These are phyloP conservation scores for Aleiodes alternator DNA, from an alignment of 2,888 invertebrate species.

Conservation along the genomic window DNA sequence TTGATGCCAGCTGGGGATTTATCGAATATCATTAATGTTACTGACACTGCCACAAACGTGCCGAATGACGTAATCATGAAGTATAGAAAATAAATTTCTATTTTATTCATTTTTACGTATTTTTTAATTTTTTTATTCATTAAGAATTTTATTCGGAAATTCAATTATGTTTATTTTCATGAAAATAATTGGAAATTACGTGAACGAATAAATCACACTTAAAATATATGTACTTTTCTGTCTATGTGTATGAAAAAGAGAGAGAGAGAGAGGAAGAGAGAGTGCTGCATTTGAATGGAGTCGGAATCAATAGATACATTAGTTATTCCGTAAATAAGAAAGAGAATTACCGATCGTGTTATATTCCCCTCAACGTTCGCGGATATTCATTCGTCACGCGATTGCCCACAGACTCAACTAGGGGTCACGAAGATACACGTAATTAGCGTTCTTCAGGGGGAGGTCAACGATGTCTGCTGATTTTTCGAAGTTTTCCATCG, in stretches of 20 bases:
- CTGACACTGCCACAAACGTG: constrained; percentile 30
- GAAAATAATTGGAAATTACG: background rate
- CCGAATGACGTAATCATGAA: constrained; percentile 2
- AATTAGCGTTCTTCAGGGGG: constrained; percentile 31
- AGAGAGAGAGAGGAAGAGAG: background rate
- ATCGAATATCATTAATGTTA: constrained; percentile 43
- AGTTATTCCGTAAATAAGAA: constrained; percentile 42
- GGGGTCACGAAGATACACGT: constrained; percentile 36
- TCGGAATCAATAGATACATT: constrained; percentile 30
- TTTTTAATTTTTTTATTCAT: background rate
- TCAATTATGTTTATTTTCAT: background rate
- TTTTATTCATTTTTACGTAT: background rate
- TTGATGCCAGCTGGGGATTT: constrained; percentile 37
- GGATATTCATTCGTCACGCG: constrained; percentile 39
- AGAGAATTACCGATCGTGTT: constrained; percentile 42
- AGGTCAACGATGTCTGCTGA: constrained; percentile 22
- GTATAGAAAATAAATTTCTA: background rate
- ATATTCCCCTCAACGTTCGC: constrained; percentile 17
- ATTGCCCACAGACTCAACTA: constrained; percentile 11
- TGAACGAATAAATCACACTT: background rate
- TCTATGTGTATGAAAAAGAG: too few relatives aligned
- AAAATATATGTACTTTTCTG: background rate
- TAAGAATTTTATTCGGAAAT: background rate
- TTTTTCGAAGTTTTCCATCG: constrained; percentile 3
- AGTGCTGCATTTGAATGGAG: constrained; percentile 3